Percentiles rank a stretch among this genome's conserved stretches.
Conservation (phyloP, 2,113 vertebrate genomes). For the Silurus asotus region DNA sequence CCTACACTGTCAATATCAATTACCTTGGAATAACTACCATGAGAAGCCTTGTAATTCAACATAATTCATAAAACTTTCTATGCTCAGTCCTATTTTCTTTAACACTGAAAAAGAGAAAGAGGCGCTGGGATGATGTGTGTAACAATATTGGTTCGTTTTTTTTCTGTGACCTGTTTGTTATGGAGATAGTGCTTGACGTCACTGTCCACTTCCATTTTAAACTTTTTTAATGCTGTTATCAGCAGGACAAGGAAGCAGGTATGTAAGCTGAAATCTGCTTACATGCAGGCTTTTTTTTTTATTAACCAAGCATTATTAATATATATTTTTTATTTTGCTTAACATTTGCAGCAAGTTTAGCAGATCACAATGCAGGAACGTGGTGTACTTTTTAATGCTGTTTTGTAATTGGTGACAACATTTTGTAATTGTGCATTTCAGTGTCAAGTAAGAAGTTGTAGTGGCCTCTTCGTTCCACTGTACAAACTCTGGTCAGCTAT, state of each 20-base stretch:
- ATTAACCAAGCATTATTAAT: neutral
- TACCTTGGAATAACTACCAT: neutral
- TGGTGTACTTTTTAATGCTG: neutral
- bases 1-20: constrained; percentile 5
- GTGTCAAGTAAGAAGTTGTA: neutral
- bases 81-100: neutral
- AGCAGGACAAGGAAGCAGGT: neutral
- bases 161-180: neutral
- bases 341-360: neutral
- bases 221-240: neutral
- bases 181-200: neutral
- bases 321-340: neutral
- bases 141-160: neutral
- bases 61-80: neutral
- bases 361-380: neutral
- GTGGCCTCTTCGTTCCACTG: neutral
- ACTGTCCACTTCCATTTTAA: neutral
- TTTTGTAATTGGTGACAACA: neutral
- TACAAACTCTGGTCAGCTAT: neutral
- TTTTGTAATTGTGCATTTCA: neutral
- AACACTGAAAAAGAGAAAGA: neutral
- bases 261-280: neutral
- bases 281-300: neutral
- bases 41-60: neutral
- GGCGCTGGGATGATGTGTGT: neutral